Base-by-base conservation (phyloP, 2,888 invertebrate genomes). In the Eucera pruinosa region DNA sequence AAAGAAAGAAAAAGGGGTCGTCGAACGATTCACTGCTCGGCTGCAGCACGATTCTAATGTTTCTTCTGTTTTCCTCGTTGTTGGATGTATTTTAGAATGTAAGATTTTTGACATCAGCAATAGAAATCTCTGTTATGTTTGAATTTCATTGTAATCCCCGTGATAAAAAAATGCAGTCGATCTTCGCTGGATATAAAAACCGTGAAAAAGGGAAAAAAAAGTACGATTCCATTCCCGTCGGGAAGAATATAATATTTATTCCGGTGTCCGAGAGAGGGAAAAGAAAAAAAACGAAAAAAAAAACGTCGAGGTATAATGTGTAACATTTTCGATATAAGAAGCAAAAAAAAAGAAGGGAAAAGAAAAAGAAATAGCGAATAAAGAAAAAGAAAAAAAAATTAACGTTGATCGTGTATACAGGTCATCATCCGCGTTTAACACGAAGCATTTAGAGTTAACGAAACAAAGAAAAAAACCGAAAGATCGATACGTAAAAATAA, bases 41-140 rank as follows among this genome's bases (percentile, higher is more conserved):
- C 86, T 80, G 87, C 82, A 64, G 82, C 87, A 81, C 78, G 76
- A 88, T 84, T 79, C 79, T 70, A 85, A 87, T 86, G 83, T 87
- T 89, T 33, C 85, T 78, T n/a, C 88, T 85, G 75, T 81, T 81
- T 87, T 88, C 88, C 78, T 89, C 83, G 79, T 89, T 89, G 87
- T 89, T 88, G 86, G 83, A 87, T 88, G 87, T 86, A 68, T 87
- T 86, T 61, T 75, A 75, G 84, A 78, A 55, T 72, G 74, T 87
- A 86, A 88, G 86, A 54, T 80, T n/a, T n/a, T 86, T 81, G 84
- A 64, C 27, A 81, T 84, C 81, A 82, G 81, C 78, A 80, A 85
- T 81, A 83, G 83, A 81, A 81, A 80, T 80, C 81, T 79, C 80
- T 84, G 87, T 89, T 89, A 81, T 81, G 82, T 86, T 88, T 72